Base-by-base conservation (phyloP, 2,113 vertebrate species). In the Puma concolor region DNA sequence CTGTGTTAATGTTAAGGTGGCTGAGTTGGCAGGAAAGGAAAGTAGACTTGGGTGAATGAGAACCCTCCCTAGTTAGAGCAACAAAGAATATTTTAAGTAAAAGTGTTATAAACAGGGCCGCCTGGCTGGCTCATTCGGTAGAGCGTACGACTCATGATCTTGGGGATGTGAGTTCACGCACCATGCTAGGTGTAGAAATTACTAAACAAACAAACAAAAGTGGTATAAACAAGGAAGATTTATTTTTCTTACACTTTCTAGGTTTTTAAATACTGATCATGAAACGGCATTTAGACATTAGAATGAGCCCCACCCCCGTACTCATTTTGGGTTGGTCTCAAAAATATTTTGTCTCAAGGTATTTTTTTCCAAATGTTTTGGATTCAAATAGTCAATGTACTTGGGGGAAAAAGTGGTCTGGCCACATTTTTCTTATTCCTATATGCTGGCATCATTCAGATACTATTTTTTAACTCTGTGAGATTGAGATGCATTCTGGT, bases 311-410 rank as follows among this genome's bases (percentile, higher is more conserved):
- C 67, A 17, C 9, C 38, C 38, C 72, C n/a, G 8, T 44, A n/a
- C 64, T 91, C 33, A 66, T 95, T 94, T 79, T 88, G 80, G 64
- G 13, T 82, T 85, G 80, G 87, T 86, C 85, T 90, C 36, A 52
- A 84, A 91, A 88, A n/a, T 83, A 77, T 36, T 87, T 88, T 83
- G 31, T 80, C 60, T 96, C 52, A 69, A 88, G 84, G 54, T 54
- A 52, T 91, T 66, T 85, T 60, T 88, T 97, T 90, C 54, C 74
- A 96, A 86, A 71, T 88, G 77, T 91, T 94, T 95, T 85, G 64
- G 66, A 86, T 95, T 90, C 48, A 87, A 38, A 83, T 23, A 69
- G 63, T 86, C 77, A 48, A 0, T 29, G 36, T 23, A 11, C 54
- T 92, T 38, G 48, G 41, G 83, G 31, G 41, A 5, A 71, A 87